Evolutionary conservation across 2,113 vertebrate genomes (phyloP), one percentile per base, ranked within the genome.

Genomic region (Prionailurus viverrinus): DNA sequence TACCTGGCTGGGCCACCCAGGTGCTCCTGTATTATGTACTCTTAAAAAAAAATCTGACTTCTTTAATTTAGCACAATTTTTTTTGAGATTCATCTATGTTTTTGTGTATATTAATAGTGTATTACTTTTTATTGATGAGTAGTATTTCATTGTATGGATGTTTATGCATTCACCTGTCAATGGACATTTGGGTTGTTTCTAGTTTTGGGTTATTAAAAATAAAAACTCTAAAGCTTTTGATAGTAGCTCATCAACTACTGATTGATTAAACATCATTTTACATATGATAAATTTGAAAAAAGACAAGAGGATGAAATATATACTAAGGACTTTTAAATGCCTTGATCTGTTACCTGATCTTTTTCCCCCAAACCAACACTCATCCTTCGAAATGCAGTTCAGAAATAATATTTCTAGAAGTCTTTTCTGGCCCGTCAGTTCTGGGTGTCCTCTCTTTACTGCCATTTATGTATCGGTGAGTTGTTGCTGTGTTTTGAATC

Each of bases 261-360:
- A 39, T 73, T 80, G 27, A 29, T 68, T 83, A 78, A 95, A 69
- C 27, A 69, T 73, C 36, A 73, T 76, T 76, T 18, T 76, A 29
- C 41, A 9, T 76, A 45, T 84, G 27, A 68, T 89, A 71, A 78
- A 58, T 8, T 92, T 87, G 83, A 63, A 94, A 81, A 90, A 81
- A 61, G 36, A 48, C 31, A 74, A 80, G 19, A 39, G 19, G 31
- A 21, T 91, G 7, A 31, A 74, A 73, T 63, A 91, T 36, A 80
- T 81, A 33, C 29, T 81, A 55, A 76, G 31, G 13, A 33, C 69
- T 69, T 27, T 63, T 14, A 33, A 33, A 58, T 41, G 36, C 76
- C 45, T 91, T 66, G 23, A 25, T 76, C 19, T 87, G 18, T 45
- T 88, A 63, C 31, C 18, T 39, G 33, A 39, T 55, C 19, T 87